These are phyloP conservation scores for Crioceris asparagi DNA, from an alignment of 2,888 invertebrate genomes.

Conservation along the genomic window DNA sequence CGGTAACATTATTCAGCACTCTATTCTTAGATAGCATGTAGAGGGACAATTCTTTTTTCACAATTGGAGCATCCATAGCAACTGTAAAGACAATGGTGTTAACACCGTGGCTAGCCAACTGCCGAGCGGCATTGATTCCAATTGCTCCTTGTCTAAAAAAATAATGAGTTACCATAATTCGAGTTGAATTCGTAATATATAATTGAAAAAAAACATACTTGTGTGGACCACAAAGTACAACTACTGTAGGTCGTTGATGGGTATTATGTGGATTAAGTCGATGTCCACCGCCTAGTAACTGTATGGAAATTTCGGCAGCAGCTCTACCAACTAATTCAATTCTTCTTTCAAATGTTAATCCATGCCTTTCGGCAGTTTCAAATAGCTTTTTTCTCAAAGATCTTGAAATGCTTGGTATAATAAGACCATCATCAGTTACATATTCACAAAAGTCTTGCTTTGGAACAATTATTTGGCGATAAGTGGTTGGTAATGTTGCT, in stretches of 20 bases:
- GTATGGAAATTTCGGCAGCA: conserved; percentile 72
- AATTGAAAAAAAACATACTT: conserved; percentile 32
- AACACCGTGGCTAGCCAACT: conserved; percentile 74
- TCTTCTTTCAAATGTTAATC: conserved; percentile 54
- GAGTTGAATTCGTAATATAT: background rate
- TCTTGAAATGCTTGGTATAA: conserved; percentile 64
- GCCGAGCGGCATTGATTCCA: conserved; percentile 66
- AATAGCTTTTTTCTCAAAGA: conserved; percentile 58
- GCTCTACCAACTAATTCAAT: conserved; percentile 73
- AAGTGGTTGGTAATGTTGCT: conserved; percentile 49
- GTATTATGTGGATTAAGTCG: conserved; percentile 75
- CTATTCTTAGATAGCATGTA: conserved; percentile 56
- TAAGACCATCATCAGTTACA: conserved; percentile 71
- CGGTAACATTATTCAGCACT: conserved; percentile 42
- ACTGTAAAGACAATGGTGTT: conserved; percentile 46
- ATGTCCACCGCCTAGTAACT: conserved; percentile 74
- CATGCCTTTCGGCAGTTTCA: conserved; percentile 54
- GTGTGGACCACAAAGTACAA: conserved; percentile 62
- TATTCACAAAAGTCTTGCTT: conserved; percentile 50
- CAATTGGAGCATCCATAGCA: conserved; percentile 33
- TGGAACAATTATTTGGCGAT: conserved; percentile 63
- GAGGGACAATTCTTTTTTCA: conserved; percentile 53
- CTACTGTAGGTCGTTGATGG: conserved; percentile 78
- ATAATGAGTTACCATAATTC: background rate
- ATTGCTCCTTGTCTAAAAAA: conserved; percentile 45